Base-by-base conservation (phyloP, 2,113 vertebrate genomes). In the Cavia aperea region DNA sequence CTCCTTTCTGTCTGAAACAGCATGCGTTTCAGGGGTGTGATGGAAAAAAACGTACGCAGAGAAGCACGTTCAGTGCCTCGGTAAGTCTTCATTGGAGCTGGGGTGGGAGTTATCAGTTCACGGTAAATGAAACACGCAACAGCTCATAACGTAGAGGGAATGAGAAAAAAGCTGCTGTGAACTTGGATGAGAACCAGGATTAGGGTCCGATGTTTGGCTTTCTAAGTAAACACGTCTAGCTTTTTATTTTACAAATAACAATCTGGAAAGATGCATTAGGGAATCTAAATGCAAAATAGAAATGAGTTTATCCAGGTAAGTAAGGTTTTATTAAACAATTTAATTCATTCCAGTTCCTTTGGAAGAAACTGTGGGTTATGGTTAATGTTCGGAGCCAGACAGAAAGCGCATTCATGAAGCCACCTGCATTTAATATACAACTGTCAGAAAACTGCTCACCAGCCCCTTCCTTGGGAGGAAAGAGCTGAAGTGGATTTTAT, bases 341-440 rank as follows among this genome's bases (percentile, higher is more conserved):
- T 98, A 98, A 98, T 98, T 98, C 96, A 97, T 97, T 98, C 97
- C 97, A 98, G 98, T 96, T 98, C 97, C 96, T 97, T 97, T 97
- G 97, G 97, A 98, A 97, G 97, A 97, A 97, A 96, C 96, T 95
- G 88, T 94, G 98, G 97, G 97, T 97, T 97, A 97, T 98, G 97
- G 97, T 98, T 98, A 98, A 98, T 97, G 97, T 97, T 97, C 94
- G 95, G 97, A 97, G 97, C 97, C 97, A 98, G 97, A 97, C 97
- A 97, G 97, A 93, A 97, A 97, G 95, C 91, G 88, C 96, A 95
- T 98, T 98, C 97, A 95, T n/a, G 88, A 92, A 97, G 93, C 96
- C 98, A 98, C 98, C 98, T 98, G 98, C 94, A 97, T 97, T 97
- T 97, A 98, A 98, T 98, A 98, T 97, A 96, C 97, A 97, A 96